Conservation (phyloP, 2,113 vertebrate species). For the Pseudonaja textilis region DNA sequence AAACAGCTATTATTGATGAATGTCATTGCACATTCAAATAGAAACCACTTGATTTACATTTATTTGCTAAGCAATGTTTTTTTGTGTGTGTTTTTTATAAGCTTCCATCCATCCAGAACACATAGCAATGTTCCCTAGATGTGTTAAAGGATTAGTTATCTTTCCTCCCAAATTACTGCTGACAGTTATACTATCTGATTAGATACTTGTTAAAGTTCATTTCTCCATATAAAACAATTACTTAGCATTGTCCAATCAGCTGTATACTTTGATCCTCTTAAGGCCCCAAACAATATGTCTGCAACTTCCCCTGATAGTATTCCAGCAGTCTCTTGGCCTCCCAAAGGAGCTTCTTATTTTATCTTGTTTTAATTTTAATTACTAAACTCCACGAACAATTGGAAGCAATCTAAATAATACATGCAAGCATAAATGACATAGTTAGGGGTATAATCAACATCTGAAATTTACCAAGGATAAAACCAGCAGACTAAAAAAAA, state of each 20-base stretch:
- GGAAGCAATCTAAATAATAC: neutral
- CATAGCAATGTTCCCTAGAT: neutral
- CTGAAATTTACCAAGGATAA: neutral
- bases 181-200: neutral
- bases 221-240: constrained; percentile 1
- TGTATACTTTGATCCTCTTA: neutral
- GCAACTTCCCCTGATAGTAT: neutral
- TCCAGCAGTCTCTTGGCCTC: neutral
- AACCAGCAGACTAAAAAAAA: neutral
- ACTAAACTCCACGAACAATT: neutral
- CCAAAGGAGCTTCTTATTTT: neutral
- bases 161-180: constrained; percentile 5
- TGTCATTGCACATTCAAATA: neutral
- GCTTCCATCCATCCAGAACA: neutral
- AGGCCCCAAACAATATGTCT: neutral
- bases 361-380: neutral
- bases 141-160: neutral
- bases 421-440: neutral
- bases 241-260: neutral
- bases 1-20: neutral
- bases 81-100: neutral
- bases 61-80: too few relatives aligned
- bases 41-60: too few relatives aligned
- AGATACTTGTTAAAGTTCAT: neutral
- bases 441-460: neutral